Conservation (phyloP, 2,113 vertebrate genomes). For the Acrocephalus kingi region DNA sequence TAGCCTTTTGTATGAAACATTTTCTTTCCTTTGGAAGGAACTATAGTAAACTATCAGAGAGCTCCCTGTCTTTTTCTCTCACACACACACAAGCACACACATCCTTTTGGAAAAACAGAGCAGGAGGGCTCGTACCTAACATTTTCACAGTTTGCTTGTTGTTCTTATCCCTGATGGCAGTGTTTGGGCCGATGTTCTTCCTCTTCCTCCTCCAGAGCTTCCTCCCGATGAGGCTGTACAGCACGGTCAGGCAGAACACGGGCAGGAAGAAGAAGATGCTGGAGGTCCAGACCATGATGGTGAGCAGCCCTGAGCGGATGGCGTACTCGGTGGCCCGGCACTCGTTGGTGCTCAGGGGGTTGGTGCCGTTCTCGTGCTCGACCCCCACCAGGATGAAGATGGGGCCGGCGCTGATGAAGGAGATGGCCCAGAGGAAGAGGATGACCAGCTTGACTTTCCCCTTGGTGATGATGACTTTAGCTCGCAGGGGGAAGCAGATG, state of each 20-base stretch:
- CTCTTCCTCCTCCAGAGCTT: constrained; percentile 87
- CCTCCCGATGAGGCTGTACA: constrained; percentile 95
- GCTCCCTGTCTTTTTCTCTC: not conserved
- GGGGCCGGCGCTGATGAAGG: constrained; percentile 88
- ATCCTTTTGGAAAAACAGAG: not conserved
- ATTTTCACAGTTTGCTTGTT: constrained; percentile 96
- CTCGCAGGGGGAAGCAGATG: constrained; percentile 92
- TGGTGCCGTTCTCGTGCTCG: constrained; percentile 83
- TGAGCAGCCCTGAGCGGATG: constrained; percentile 90
- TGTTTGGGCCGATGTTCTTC: constrained; percentile 79
- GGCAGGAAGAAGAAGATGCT: constrained; percentile 95
- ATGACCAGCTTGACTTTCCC: constrained; percentile 89
- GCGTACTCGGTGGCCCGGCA: constrained; percentile 93
- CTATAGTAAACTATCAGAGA: not conserved
- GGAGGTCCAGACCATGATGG: constrained; percentile 94
- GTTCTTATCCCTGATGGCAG: constrained; percentile 86
- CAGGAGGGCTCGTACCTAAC: constrained; percentile 82
- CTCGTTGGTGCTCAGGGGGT: constrained; percentile 85
- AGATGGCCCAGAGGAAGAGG: constrained; percentile 88
- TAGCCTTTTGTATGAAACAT: not conserved
- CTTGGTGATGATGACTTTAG: constrained; percentile 93
- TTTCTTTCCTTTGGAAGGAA: not conserved
- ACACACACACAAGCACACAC: not conserved
- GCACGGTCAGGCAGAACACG: constrained; percentile 92
- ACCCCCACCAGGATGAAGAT: constrained; percentile 95